Percentiles rank a stretch among this genome's conserved stretches.
Conservation (phyloP, 1,140 invertebrate genomes). For the Telenomus remus region DNA sequence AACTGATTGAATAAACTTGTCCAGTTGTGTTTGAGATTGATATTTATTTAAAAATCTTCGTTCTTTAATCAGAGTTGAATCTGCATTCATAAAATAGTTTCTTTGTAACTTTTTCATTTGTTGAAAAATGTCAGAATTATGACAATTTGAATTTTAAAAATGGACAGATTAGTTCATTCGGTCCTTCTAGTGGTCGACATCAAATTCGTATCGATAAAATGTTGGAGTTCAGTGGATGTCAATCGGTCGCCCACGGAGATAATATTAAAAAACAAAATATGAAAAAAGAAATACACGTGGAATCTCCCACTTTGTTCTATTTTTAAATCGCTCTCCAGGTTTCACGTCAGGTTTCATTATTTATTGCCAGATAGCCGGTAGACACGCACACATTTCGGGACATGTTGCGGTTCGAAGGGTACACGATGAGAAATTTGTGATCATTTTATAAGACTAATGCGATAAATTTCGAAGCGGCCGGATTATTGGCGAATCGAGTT, state of each 20-base stretch:
- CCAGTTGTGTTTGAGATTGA: too few species aligned
- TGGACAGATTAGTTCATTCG: too few species aligned
- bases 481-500: conserved; percentile 20
- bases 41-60: too few species aligned
- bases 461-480: conserved; percentile 24
- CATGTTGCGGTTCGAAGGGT: conserved; percentile 37
- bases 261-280: too few species aligned
- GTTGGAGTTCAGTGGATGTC: conserved; percentile 62
- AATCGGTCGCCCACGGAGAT: conserved; percentile 72
- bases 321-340: conserved; percentile 38
- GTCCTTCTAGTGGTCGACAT: too few species aligned
- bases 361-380: conserved; percentile 25
- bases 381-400: conserved; percentile 52
- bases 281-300: conserved; percentile 67
- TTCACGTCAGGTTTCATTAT: conserved; percentile 48
- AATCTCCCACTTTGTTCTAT: conserved; percentile 54
- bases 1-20: too few species aligned
- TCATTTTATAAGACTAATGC: conserved; percentile 47
- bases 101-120: too few species aligned
- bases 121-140: too few species aligned
- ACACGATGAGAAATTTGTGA: conserved; percentile 51
- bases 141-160: too few species aligned
- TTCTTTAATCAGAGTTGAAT: too few species aligned
- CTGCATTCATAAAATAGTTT: too few species aligned
- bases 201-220: too few species aligned